Evolutionary conservation across 2,113 vertebrate species (phyloP).

Genomic region (Lepisosteus oculatus): DNA sequence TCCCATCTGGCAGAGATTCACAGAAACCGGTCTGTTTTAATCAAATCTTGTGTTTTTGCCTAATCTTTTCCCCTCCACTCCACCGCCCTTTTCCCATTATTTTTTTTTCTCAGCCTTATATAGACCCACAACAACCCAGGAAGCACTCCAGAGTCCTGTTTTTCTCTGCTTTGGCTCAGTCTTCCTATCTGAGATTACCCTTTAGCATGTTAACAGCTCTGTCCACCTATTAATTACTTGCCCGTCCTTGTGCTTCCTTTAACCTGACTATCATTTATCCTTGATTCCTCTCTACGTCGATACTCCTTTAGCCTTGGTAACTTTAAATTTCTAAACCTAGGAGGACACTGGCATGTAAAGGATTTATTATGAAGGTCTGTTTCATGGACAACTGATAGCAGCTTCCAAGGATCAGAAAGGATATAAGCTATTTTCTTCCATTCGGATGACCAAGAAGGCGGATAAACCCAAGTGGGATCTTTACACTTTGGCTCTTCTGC

Average conservation of each 20-base stretch:
- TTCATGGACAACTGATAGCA: not conserved
- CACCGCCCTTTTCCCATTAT: not conserved
- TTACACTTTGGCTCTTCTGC: not conserved
- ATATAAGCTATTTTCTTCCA: constrained; percentile 2
- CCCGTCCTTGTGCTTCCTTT: constrained; percentile 5
- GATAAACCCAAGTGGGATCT: not conserved
- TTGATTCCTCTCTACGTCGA: not conserved
- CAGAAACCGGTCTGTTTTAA: constrained; percentile 11
- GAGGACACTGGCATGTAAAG: not conserved
- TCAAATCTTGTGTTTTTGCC: constrained; percentile 8
- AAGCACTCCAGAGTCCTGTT: not conserved
- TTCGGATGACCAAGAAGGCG: not conserved
- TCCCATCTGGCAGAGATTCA: constrained; percentile 9
- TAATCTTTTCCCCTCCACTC: not conserved
- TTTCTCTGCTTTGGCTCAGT: not conserved
- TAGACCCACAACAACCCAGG: not conserved
- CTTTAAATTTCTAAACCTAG: not conserved
- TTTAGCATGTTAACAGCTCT: constrained; percentile 2
- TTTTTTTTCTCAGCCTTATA: not conserved
- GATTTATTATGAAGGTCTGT: constrained; percentile 4
- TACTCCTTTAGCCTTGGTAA: constrained; percentile 9
- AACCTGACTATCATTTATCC: constrained; percentile 5
- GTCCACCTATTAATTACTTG: constrained; percentile 2
- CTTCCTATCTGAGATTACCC: constrained; percentile 9
- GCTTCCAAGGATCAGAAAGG: not conserved